Percentiles rank a stretch among this genome's conserved stretches.
Evolutionary conservation across 2,888 invertebrate genomes (phyloP).

Genomic region (Andrena trimmerana): DNA sequence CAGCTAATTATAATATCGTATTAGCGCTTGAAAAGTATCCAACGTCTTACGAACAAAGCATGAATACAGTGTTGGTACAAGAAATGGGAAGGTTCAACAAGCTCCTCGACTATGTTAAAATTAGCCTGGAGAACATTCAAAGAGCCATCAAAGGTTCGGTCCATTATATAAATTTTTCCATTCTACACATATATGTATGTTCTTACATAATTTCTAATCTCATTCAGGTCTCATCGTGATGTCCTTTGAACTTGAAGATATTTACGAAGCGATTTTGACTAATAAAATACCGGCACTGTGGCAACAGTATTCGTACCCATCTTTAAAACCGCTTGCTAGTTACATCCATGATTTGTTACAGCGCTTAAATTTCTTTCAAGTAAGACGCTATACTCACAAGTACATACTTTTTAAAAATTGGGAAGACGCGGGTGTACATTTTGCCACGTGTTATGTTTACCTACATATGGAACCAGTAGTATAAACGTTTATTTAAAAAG

Average conservation of each 20-base stretch:
- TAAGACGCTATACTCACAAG: slow-evolving; percentile 77
- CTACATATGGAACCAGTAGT: no score
- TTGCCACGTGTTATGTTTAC: no score
- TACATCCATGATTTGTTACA: slow-evolving; percentile 95
- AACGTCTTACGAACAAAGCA: slow-evolving; percentile 93
- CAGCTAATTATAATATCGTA: slow-evolving; percentile 89
- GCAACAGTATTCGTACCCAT: slow-evolving; percentile 95
- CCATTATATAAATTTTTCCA: not conserved
- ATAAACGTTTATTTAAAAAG: no score
- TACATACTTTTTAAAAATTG: no score
- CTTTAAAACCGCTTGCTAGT: slow-evolving; percentile 95
- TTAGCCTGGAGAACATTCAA: slow-evolving; percentile 91
- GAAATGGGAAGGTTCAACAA: slow-evolving; percentile 93
- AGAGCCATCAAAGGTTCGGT: slow-evolving; percentile 94
- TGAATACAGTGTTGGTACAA: slow-evolving; percentile 97
- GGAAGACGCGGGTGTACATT: no score
- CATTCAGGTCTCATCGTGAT: slow-evolving; percentile 92
- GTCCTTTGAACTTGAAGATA: slow-evolving; percentile 94
- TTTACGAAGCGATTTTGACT: slow-evolving; percentile 92
- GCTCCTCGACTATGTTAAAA: slow-evolving; percentile 90
- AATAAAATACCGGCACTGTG: slow-evolving; percentile 94
- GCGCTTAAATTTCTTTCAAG: slow-evolving; percentile 94
- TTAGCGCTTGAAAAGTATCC: slow-evolving; percentile 90
- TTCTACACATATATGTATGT: no score
- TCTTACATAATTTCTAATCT: not conserved